Percentiles rank a stretch among this genome's conserved stretches.
Conservation (phyloP, 2,113 vertebrate species). For the Cavia aperea region DNA sequence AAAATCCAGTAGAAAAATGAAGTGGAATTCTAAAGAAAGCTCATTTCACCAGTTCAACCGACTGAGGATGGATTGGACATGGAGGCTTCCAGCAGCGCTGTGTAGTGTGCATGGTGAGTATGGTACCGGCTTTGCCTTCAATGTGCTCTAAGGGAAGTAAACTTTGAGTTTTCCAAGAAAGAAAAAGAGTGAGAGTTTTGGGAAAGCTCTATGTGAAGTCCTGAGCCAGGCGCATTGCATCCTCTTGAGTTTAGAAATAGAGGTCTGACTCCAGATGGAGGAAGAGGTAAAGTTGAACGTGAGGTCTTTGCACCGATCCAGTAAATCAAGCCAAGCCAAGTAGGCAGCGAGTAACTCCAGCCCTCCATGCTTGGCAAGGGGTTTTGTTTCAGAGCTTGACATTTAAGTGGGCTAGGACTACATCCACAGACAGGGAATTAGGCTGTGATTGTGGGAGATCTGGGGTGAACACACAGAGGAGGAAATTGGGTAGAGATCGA, state of each 20-base stretch:
- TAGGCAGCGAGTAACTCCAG: not conserved
- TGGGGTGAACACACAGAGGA: not conserved
- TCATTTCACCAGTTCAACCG: no score
- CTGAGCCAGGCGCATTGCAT: not conserved
- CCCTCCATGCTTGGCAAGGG: rapidly evolving
- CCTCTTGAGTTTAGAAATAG: not conserved
- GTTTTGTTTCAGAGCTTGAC: not conserved
- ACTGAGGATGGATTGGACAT: not conserved
- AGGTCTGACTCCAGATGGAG: not conserved
- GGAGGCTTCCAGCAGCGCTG: not conserved
- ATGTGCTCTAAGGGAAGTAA: not conserved
- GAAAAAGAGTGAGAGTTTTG: not conserved
- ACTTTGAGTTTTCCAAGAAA: not conserved
- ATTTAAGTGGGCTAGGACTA: not conserved
- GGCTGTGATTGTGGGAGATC: not conserved
- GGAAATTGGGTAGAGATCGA: not conserved
- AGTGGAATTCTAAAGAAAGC: not conserved
- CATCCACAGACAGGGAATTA: not conserved
- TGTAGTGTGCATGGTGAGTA: not conserved
- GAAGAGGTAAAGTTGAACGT: not conserved
- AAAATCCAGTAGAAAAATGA: not conserved
- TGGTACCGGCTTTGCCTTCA: not conserved
- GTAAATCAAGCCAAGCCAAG: not conserved
- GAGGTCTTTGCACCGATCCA: not conserved
- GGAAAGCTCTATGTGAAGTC: not conserved